Evolutionary conservation across 2,888 invertebrate species (phyloP), one percentile per base, ranked within the genome.

Genomic region (Seira sanloemensis): DNA sequence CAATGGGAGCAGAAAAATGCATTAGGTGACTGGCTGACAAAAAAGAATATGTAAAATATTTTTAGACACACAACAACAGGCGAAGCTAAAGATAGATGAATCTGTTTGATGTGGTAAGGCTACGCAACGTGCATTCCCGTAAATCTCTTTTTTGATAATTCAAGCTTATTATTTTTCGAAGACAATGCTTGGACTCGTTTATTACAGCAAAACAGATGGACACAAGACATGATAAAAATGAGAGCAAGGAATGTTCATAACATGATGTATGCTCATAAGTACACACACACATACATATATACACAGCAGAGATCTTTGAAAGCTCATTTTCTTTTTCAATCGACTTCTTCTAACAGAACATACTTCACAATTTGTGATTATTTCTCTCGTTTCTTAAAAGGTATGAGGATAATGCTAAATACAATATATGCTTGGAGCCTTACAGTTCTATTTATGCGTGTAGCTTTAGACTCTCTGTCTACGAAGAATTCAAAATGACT

Each of bases 401-500:
- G n/a, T 12, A 50, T 50, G 50, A 16, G 12, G 50, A 50, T 50
- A 18, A 50, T 16, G n/a, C 2, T 2, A 18, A 50, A 16, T 18
- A 7, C 16, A 50, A 50, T 50, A n/a, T 50, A 16, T 50, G n/a
- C 50, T 50, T 50, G 16, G n/a, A 16, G 50, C 16, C 12, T 50
- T 50, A 50, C 12, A 50, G 50, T 50, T 18, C 50, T 50, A 50
- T 50, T 50, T 50, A 50, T 50, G n/a, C 50, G n/a, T n/a, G n/a
- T n/a, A 50, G n/a, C 50, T 50, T 50, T 50, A 50, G n/a, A n/a
- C n/a, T n/a, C n/a, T n/a, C n/a, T n/a, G 37, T 37, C 5, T 12
- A n/a, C 19, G n/a, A 67, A n/a, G 16, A 67, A 67, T 67, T 19
- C 27, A 72, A 78, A 75, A 78, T 84, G 84, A 84, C 84, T 84